Percentiles rank a stretch among this genome's conserved stretches.
These are phyloP conservation scores for Proterorhinus semilunaris DNA, from an alignment of 2,113 vertebrate species.

Conservation along the genomic window DNA sequence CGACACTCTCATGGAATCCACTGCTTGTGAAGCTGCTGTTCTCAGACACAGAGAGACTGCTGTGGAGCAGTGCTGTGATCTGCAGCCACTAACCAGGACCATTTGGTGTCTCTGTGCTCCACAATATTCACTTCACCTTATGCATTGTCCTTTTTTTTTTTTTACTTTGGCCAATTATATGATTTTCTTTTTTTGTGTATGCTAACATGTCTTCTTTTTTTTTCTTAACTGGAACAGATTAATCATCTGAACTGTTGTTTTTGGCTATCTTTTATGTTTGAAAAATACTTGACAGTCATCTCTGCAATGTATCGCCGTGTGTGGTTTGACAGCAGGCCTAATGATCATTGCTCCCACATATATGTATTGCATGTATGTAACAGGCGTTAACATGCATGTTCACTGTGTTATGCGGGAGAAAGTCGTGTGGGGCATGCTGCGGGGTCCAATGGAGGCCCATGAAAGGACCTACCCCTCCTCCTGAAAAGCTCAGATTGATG, in stretches of 20 bases:
- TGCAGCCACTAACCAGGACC: slow-evolving; percentile 67
- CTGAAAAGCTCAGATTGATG: slow-evolving; percentile 68
- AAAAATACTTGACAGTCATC: too few relatives aligned
- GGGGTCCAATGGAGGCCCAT: slow-evolving; percentile 51
- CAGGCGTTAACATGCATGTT: slow-evolving; percentile 4
- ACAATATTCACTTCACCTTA: slow-evolving; percentile 36
- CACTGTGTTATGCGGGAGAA: slow-evolving; percentile 17
- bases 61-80: slow-evolving; percentile 62
- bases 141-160: slow-evolving; percentile 8
- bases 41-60: slow-evolving; percentile 44
- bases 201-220: too few relatives aligned
- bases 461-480: slow-evolving; percentile 59
- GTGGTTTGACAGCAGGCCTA: slow-evolving; percentile 10
- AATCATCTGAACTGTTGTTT: too few relatives aligned
- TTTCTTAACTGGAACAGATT: too few relatives aligned
- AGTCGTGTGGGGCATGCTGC: slow-evolving; percentile 47
- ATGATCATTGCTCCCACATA: slow-evolving; percentile 12
- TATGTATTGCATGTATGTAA: slow-evolving; percentile 12
- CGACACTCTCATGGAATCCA: slow-evolving; percentile 80
- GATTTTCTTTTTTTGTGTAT: too few relatives aligned
- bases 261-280: too few relatives aligned
- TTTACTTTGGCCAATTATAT: background rate
- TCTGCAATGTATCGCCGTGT: background rate
- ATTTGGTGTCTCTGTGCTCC: slow-evolving; percentile 71
- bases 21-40: slow-evolving; percentile 70